Conservation (phyloP, 2,797 vertebrate genomes). For the Okamejei kenojei region DNA sequence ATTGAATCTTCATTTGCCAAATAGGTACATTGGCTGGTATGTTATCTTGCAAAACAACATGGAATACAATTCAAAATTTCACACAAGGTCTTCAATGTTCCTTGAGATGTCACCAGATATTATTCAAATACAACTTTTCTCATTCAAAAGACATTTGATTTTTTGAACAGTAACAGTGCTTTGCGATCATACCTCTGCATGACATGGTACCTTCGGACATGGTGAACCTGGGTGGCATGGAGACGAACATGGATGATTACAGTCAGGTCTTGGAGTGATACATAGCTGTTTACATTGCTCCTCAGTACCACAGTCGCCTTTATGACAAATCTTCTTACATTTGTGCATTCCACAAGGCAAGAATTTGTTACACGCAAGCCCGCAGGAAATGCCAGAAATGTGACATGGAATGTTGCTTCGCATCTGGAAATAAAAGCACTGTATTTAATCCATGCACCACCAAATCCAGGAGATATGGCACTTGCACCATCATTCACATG, state of each 20-base stretch:
- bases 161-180: background rate
- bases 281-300: slow-evolving; percentile 83
- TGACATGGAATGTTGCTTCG: slow-evolving; percentile 95
- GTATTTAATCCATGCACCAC: background rate
- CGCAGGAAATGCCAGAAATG: slow-evolving; percentile 91
- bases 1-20: background rate
- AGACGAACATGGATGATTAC: slow-evolving; percentile 80
- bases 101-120: background rate
- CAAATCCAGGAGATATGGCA: background rate
- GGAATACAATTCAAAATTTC: background rate
- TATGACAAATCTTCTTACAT: slow-evolving; percentile 90
- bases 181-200: slow-evolving; percentile 68
- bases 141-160: background rate
- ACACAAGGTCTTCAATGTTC: background rate
- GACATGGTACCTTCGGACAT: slow-evolving; percentile 75
- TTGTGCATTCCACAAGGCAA: slow-evolving; percentile 81
- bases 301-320: slow-evolving; percentile 76
- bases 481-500: background rate
- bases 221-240: slow-evolving; percentile 74
- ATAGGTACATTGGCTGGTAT: background rate
- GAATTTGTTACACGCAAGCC: slow-evolving; percentile 74
- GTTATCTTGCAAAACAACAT: background rate
- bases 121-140: background rate
- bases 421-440: slow-evolving; percentile 60
- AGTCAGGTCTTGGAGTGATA: slow-evolving; percentile 65